Evolutionary conservation across 2,888 invertebrate genomes (phyloP).

Genomic region (Phasia obesa): DNA sequence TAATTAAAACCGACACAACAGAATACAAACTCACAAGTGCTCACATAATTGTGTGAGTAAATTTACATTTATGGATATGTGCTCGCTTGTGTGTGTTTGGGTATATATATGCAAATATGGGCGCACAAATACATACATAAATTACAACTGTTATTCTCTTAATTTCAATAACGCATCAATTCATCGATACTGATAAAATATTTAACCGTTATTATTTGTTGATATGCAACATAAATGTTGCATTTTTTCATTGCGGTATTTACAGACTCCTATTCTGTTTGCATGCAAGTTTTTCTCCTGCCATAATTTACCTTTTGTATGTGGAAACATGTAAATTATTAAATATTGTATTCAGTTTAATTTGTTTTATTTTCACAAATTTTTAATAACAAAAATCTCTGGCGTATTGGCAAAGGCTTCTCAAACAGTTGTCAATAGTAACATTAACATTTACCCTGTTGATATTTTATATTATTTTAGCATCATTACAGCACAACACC

Average conservation of each 20-base stretch:
- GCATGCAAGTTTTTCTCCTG: not conserved
- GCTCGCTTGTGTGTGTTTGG: not conserved
- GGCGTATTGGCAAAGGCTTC: constrained; percentile 42
- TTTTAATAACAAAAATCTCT: constrained; percentile 25
- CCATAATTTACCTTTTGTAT: not conserved
- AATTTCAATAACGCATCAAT: constrained; percentile 45
- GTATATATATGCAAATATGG: not conserved
- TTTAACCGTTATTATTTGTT: constrained; percentile 55
- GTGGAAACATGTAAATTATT: constrained; percentile 44
- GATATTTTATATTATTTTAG: constrained; percentile 12
- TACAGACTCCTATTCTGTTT: not conserved
- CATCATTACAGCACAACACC: not conserved
- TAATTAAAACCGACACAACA: constrained; percentile 37
- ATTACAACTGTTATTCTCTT: constrained; percentile 15
- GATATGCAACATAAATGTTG: constrained; percentile 30
- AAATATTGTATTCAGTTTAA: constrained; percentile 19
- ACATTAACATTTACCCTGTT: constrained; percentile 50
- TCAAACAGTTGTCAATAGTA: constrained; percentile 62
- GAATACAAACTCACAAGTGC: not conserved
- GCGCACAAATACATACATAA: constrained; percentile 10
- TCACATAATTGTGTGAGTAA: not conserved
- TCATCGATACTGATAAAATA: constrained; percentile 51
- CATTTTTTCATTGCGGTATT: not conserved
- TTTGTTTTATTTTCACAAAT: constrained; percentile 16
- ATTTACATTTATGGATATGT: not conserved